Percentiles rank a stretch among this genome's conserved stretches.
Evolutionary conservation across 2,797 vertebrate species (phyloP).

Genomic region (Enteromius fasciolatus): DNA sequence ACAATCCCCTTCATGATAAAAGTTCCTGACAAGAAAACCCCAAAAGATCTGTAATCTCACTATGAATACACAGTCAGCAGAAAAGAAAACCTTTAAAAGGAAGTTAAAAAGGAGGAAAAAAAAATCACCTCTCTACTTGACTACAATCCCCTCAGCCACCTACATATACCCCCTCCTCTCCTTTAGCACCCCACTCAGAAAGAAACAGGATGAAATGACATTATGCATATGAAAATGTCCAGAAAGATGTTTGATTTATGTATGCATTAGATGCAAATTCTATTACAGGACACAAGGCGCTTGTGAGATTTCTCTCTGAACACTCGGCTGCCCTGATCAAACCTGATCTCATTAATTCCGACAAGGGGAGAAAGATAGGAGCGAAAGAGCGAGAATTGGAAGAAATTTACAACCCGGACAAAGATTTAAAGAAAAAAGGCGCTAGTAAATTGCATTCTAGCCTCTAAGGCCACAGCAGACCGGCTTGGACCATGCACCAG

Average conservation of each 20-base stretch:
- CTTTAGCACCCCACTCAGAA: slow-evolving; percentile 83
- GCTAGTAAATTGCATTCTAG: slow-evolving; percentile 87
- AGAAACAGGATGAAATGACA: slow-evolving; percentile 99
- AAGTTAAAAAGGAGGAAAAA: slow-evolving; percentile 82
- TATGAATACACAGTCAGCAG: slow-evolving; percentile 85
- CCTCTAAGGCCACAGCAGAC: slow-evolving; percentile 64
- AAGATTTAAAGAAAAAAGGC: slow-evolving; percentile 80
- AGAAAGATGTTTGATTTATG: slow-evolving; percentile 99
- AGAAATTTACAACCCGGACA: slow-evolving; percentile 99
- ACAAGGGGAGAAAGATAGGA: slow-evolving; percentile 96
- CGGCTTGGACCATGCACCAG: slow-evolving; percentile 56
- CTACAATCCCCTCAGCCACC: slow-evolving; percentile 70
- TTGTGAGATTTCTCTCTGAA: slow-evolving; percentile 99
- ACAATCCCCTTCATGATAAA: slow-evolving; percentile 78
- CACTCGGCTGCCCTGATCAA: slow-evolving; percentile 99
- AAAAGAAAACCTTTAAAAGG: slow-evolving; percentile 94
- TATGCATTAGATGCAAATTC: slow-evolving; percentile 99
- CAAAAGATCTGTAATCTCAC: slow-evolving; percentile 86
- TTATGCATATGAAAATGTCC: slow-evolving; percentile 99
- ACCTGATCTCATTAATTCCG: slow-evolving; percentile 99
- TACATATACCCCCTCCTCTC: slow-evolving; percentile 70
- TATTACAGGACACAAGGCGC: slow-evolving; percentile 99
- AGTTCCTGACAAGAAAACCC: slow-evolving; percentile 91
- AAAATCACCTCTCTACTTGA: slow-evolving; percentile 73
- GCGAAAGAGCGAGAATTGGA: slow-evolving; percentile 86